phyloP scores from a whole-genome alignment of 2,797 vertebrate species.

The Amphiprion clarkii region DNA sequence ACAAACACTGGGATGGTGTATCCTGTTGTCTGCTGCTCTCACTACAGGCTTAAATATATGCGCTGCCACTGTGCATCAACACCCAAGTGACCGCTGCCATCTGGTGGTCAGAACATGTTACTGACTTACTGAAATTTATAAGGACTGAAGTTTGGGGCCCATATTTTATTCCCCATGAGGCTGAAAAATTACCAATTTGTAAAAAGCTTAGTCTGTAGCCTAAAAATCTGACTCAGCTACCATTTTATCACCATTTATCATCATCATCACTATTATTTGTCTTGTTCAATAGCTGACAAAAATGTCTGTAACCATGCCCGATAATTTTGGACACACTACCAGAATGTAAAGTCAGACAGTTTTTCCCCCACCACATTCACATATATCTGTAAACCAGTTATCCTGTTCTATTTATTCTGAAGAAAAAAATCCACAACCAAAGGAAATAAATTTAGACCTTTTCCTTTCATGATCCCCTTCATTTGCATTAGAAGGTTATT shows the following conservation, averaged over 20 bases:
- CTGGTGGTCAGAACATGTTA: constrained; percentile 55
- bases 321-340: no score
- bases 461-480: no score
- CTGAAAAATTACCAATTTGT: background rate
- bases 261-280: no score
- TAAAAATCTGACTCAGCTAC: background rate
- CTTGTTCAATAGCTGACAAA: no score
- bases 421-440: background rate
- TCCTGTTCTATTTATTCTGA: background rate
- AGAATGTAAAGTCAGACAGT: no score
- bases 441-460: no score
- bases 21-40: background rate
- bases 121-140: background rate
- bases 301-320: no score
- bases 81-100: constrained; percentile 39
- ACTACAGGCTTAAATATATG: background rate
- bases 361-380: no score
- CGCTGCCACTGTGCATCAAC: background rate
- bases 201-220: background rate
- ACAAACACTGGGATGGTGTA: constrained; percentile 1
- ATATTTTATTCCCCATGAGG: background rate
- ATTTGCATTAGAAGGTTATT: no score
- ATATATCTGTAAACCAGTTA: background rate
- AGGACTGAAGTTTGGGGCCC: background rate
- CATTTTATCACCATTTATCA: background rate